Evolutionary conservation across 2,888 invertebrate genomes (phyloP).

Genomic region (Idaea straminata): DNA sequence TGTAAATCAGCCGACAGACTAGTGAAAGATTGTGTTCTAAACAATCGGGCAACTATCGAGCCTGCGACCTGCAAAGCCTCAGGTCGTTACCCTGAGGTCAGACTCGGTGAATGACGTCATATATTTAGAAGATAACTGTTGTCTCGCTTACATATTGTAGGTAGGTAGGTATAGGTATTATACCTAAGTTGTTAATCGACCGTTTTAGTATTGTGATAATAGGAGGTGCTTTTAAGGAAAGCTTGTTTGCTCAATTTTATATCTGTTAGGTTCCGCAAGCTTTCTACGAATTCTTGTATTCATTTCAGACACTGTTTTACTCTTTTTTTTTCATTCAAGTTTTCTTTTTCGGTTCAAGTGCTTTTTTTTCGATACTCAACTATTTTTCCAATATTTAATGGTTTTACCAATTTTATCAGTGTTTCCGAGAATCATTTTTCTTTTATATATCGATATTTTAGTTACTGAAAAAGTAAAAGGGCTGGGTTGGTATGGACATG

Average conservation of each 20-base stretch:
- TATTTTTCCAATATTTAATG: no score
- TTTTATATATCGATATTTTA: no score
- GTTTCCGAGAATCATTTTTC: no score
- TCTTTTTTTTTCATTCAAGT: no score
- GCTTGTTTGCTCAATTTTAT: not conserved
- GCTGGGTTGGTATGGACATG: no score
- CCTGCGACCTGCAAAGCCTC: not conserved
- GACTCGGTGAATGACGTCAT: not conserved
- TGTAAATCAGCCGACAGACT: not conserved
- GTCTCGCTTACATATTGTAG: not conserved
- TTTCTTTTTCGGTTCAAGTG: no score
- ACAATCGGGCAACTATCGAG: not conserved
- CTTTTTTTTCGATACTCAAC: no score
- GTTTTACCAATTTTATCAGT: no score
- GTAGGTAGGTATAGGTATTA: not conserved
- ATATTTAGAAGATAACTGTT: not conserved
- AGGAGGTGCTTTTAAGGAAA: not conserved
- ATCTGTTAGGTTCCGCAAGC: no score
- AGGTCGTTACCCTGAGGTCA: not conserved
- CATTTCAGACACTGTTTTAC: no score
- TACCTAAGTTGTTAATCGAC: not conserved
- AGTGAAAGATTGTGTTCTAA: not conserved
- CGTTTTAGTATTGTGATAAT: not conserved
- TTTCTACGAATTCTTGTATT: no score
- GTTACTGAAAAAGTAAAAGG: no score